These are phyloP conservation scores for Cossypha niveicapilla DNA, from an alignment of 2,797 vertebrate genomes.

Conservation along the genomic window DNA sequence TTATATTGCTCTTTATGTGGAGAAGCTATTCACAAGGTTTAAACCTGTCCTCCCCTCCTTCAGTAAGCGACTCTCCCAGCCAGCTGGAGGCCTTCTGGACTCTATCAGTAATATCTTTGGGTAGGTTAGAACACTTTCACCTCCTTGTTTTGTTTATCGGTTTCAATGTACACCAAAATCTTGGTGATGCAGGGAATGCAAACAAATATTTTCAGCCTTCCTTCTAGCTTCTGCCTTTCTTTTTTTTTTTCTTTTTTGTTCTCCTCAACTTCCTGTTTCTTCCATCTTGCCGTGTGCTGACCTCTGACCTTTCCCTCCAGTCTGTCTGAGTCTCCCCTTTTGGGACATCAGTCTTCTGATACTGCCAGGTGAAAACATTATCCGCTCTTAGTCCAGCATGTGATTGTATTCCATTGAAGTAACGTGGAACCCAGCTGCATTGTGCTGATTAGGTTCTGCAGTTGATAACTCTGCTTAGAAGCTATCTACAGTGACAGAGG, in stretches of 20 bases:
- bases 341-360: conserved; percentile 83
- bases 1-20: conserved; percentile 63
- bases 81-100: conserved; percentile 89
- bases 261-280: conserved; percentile 72
- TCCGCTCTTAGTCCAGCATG: conserved; percentile 70
- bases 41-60: conserved; percentile 81
- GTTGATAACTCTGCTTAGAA: conserved; percentile 10
- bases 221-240: conserved; percentile 71
- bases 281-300: conserved; percentile 75
- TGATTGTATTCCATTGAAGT: conserved; percentile 54
- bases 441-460: neutral
- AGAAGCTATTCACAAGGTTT: conserved; percentile 71
- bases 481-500: neutral
- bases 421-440: neutral
- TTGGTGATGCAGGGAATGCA: conserved; percentile 51
- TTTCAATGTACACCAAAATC: conserved; percentile 56
- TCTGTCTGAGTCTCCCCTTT: conserved; percentile 88
- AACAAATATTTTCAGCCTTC: conserved; percentile 65
- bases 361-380: conserved; percentile 83
- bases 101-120: conserved; percentile 98
- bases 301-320: conserved; percentile 83
- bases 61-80: conserved; percentile 89
- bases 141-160: conserved; percentile 61
- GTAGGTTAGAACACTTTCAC: conserved; percentile 82
- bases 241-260: conserved; percentile 67